Base-by-base conservation (phyloP, 2,888 invertebrate genomes). In the Himalopsyche tibetana region DNA sequence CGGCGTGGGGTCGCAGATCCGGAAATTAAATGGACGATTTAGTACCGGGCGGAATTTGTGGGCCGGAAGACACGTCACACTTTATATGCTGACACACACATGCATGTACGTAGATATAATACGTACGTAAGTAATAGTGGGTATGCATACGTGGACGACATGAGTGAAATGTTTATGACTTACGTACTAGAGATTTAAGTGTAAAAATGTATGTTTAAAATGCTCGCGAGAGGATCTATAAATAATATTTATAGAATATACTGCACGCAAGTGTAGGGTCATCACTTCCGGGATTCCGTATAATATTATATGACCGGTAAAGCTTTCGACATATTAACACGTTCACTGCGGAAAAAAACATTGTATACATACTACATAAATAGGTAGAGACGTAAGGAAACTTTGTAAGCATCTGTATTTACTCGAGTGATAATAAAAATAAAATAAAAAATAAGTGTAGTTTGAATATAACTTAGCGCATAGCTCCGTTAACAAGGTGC, bases 21-120 rank as follows among this genome's bases (percentile, higher is more conserved):
- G 85, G 85, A 85, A 85, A 85, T 85, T 85, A 85, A 85, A 85
- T 82, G 85, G 82, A 85, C 82, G 85, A 85, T 85, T 85, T 85
- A 85, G 63, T 63, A 63, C 63, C 63, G 63, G 63, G 63, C 63
- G 19, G 63, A 63, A 63, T 63, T 63, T 63, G 63, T 63, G 63
- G 63, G 63, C 63, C 63, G 63, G 63, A 63, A 63, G 63, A 63
- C 63, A 63, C 63, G 63, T 63, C 63, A 63, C 63, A 63, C 63
- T 63, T 63, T 63, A 63, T 63, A 19, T 63, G 63, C 63, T 63
- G 63, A 63, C 63, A 63, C 63, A 63, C 19, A 63, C 63, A 63
- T 63, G 28, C 19, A 28, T 63, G 19, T 28, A 2, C 63, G 28
- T 28, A 63, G 4, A n/a, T 11, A n/a, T 19, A n/a, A 28, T 28